Evolutionary conservation across 2,888 invertebrate species (phyloP).

Genomic region (Mantis religiosa): DNA sequence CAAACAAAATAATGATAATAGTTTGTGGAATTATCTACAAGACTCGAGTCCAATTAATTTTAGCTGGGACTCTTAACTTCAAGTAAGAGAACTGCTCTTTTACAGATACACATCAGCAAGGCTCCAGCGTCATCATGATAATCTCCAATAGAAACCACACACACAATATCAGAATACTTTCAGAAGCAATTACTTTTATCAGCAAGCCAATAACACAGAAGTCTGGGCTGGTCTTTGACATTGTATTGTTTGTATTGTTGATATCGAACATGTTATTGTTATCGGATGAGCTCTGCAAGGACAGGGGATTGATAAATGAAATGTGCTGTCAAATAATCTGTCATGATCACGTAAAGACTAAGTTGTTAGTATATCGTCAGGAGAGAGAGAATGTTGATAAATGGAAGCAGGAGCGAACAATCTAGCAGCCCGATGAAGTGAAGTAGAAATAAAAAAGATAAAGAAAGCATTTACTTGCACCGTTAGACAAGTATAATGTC

Average conservation of each 20-base stretch:
- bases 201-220: neutral
- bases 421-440: neutral
- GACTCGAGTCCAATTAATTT: too few species aligned
- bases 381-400: neutral
- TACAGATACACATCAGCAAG: too few species aligned
- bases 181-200: neutral
- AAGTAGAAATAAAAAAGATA: neutral
- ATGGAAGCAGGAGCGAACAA: neutral
- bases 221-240: neutral
- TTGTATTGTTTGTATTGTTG: too few species aligned
- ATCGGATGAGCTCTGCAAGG: neutral
- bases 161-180: too few species aligned
- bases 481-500: neutral
- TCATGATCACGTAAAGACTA: neutral
- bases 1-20: too few species aligned
- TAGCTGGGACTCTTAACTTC: too few species aligned
- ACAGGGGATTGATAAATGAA: neutral
- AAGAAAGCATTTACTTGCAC: neutral
- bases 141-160: too few species aligned
- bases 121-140: too few species aligned
- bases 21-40: too few species aligned
- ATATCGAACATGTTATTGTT: neutral
- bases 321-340: neutral
- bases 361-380: neutral
- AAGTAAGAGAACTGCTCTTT: too few species aligned